phyloP scores from a whole-genome alignment of 1,140 invertebrate genomes.

The Drosophila pruinosa region DNA sequence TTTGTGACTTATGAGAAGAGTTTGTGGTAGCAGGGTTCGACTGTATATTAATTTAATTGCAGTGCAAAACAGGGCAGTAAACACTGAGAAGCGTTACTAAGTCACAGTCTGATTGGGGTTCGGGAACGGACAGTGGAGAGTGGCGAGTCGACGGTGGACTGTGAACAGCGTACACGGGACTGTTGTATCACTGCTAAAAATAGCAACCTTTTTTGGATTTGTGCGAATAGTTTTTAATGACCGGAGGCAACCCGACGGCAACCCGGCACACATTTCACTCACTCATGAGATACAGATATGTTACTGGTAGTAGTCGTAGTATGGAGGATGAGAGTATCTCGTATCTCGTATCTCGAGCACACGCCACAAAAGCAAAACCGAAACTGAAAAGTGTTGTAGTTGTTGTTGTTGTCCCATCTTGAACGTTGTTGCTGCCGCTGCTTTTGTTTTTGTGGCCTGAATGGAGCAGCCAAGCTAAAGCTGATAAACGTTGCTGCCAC shows the following conservation, averaged over 20 bases:
- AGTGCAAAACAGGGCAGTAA: constrained; percentile 67
- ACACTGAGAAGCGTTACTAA: constrained; percentile 69
- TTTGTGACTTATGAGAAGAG: neutral
- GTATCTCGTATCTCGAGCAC: constrained; percentile 33
- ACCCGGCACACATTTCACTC: constrained; percentile 35
- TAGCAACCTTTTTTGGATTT: constrained; percentile 63
- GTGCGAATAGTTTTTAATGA: constrained; percentile 53
- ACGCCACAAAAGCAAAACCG: constrained; percentile 26
- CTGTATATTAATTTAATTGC: constrained; percentile 72
- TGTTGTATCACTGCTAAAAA: constrained; percentile 74
- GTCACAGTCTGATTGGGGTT: constrained; percentile 10
- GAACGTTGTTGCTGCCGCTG: neutral
- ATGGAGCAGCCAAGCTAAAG: constrained; percentile 11
- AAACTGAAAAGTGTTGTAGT: constrained; percentile 24
- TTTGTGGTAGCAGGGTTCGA: neutral
- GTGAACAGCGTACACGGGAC: neutral
- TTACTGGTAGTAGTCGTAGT: neutral
- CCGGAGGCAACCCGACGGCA: constrained; percentile 31
- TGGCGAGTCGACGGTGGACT: constrained; percentile 12
- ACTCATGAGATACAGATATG: constrained; percentile 20
- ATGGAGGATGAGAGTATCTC: constrained; percentile 10
- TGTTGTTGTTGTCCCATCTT: neutral
- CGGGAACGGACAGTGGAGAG: neutral
- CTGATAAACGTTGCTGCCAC: constrained; percentile 42
- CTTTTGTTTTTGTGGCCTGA: constrained; percentile 14